Base-by-base conservation (phyloP, 2,888 invertebrate genomes). In the Cantharis rustica region DNA sequence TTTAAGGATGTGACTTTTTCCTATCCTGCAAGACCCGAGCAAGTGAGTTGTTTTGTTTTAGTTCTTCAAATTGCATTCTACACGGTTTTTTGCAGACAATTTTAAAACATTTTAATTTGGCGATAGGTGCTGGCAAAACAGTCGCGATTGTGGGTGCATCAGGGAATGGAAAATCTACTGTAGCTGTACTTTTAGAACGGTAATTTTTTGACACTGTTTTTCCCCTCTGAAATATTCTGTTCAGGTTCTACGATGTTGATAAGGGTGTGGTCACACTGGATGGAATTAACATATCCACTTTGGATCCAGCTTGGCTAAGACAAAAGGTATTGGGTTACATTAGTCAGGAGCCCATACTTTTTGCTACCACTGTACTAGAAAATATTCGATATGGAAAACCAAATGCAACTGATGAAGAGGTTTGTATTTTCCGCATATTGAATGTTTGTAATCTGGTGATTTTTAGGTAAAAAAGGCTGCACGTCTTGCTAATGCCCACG, bases 161-260 rank as follows among this genome's bases (percentile, higher is more conserved):
- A 62, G 98, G 98, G 1, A 96, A 96, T 85, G 98, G 98, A 1
- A 99, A 99, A 89, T 97, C 97, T 0, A 99, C 98, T 0, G 92
- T 98, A 16, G 97, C 95, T 2, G 92, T 94, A 0, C 89, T 99
- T 61, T 88, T 99, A 68, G 98, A 98, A 89, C 93, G 97, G 91
- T 95, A 85, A 77, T 71, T 79, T 16, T 47, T 26, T 64, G 10
- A 63, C 10, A 9, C 31, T 31, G 10, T 62, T 61, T 23, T 23
- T 68, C 9, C 61, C 2, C 20, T 73, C 13, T 27, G n/a, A 69
- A 69, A 68, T 20, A 2, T 20, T 68, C 16, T 63, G 84, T 85
- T 1, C 83, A 94, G 95, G 83, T 96, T 97, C 88, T 97, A 97
- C 86, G 96, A 97, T 84, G 92, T 95, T 0, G 89, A 92, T 79